Base-by-base conservation (phyloP, 2,888 invertebrate species). In the Drosophila fulvimacula region DNA sequence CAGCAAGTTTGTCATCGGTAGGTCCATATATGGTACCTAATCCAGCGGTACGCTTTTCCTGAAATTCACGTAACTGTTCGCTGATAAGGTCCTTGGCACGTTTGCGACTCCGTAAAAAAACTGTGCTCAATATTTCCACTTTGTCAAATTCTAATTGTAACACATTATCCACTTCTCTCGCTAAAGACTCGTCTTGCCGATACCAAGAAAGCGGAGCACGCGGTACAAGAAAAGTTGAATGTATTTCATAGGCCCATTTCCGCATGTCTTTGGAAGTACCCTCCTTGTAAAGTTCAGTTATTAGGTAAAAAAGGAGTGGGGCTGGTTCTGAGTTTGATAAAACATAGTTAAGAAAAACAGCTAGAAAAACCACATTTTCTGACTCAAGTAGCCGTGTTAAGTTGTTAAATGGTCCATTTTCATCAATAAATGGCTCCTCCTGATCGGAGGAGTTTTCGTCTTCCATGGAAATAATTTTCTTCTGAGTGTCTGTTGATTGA, bases 211-310 rank as follows among this genome's bases (percentile, higher is more conserved):
- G 69, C 10, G 92, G 92, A 82, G 98, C 97, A 89, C 96, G 95
- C 70, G 98, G 98, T 90, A 97, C 96, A 68, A 98, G 93, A 94
- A 99, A 99, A 89, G 97, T 97, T 79, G 98, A 98, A 93, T 98
- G 98, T 90, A 99, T 98, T 94, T 99, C 99, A 93, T 99, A 99
- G 5, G 99, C 99, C 99, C 99, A 99, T 92, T 98, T 97, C 62
- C 97, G 95, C 95, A 99, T 96, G 90, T 99, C 98, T 93, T 97
- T 96, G 60, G 95, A 94, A 80, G 95, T 95, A 56, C 97, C 97
- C 86, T 96, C 94, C 90, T 97, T 97, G 93, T 97, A 99, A 60
- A 96, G 94, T 91, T 98, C 97, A 72, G 98, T 97, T 90, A 99
- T 95, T 80, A 99, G 94, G 92, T 98, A 97, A 93, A 99, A 93